Percentiles rank a stretch among this genome's conserved stretches.
phyloP scores from a whole-genome alignment of 2,888 invertebrate genomes.

The Odontocerum albicorne region DNA sequence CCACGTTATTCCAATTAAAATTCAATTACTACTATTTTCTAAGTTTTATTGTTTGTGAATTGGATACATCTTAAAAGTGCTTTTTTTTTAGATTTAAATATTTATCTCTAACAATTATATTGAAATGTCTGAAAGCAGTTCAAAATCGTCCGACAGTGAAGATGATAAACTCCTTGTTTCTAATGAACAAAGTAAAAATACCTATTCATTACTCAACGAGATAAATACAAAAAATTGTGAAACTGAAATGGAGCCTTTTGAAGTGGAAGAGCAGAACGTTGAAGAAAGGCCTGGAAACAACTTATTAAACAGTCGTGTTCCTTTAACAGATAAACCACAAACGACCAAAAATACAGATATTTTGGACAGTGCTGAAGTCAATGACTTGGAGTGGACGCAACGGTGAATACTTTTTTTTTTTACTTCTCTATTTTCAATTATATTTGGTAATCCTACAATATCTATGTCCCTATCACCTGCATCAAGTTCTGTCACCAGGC shows the following conservation, averaged over 20 bases:
- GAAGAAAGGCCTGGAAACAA: too few relatives aligned
- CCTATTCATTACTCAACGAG: background rate
- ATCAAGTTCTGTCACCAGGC: too few relatives aligned
- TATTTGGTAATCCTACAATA: too few relatives aligned
- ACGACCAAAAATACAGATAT: slow-evolving; percentile 49
- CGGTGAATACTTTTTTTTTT: too few relatives aligned
- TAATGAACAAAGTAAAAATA: background rate
- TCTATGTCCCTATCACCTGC: too few relatives aligned
- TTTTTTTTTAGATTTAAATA: too few relatives aligned
- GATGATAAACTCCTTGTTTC: background rate
- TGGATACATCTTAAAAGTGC: too few relatives aligned
- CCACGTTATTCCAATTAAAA: too few relatives aligned
- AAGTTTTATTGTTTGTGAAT: too few relatives aligned
- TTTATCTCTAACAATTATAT: background rate
- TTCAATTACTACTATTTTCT: too few relatives aligned
- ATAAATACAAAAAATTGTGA: background rate
- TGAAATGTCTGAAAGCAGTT: slow-evolving; percentile 1
- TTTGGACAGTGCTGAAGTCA: slow-evolving; percentile 48
- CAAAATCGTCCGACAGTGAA: background rate
- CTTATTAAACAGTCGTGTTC: too few relatives aligned
- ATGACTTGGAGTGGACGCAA: slow-evolving; percentile 48
- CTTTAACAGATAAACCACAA: slow-evolving; percentile 1
- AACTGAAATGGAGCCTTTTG: background rate
- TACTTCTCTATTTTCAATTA: too few relatives aligned
- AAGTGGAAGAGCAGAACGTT: background rate